These are phyloP conservation scores for Lerista edwardsae DNA, from an alignment of 2,797 vertebrate species.

Conservation along the genomic window DNA sequence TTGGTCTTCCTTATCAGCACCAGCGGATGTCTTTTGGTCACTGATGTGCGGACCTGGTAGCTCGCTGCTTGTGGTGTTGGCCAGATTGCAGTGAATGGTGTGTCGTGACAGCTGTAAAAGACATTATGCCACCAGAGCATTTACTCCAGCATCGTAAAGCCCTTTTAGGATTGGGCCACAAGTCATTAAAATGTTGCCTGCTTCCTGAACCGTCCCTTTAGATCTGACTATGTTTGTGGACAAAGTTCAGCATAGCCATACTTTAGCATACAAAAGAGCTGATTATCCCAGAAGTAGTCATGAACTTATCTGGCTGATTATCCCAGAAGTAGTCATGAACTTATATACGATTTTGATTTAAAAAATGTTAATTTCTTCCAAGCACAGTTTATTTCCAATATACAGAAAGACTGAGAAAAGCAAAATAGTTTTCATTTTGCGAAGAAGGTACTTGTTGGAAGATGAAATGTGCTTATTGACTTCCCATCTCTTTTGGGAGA, in stretches of 20 bases:
- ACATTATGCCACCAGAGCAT: no score
- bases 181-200: not conserved
- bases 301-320: not conserved
- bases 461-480: not conserved
- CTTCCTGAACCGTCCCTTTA: not conserved
- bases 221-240: not conserved
- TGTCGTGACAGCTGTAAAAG: no score
- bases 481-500: not conserved
- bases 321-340: not conserved
- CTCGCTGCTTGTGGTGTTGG: no score
- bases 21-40: no score
- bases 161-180: no score
- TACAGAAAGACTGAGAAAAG: not conserved
- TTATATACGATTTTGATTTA: not conserved
- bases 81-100: no score
- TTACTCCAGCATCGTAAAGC: no score
- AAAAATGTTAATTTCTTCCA: not conserved
- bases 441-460: not conserved
- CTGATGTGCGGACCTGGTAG: no score
- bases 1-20: no score
- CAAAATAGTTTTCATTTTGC: not conserved
- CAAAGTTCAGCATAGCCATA: not conserved
- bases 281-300: not conserved
- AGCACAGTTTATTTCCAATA: not conserved
- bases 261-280: not conserved